Conservation (phyloP, 2,797 vertebrate genomes). For the Galago senegalensis region DNA sequence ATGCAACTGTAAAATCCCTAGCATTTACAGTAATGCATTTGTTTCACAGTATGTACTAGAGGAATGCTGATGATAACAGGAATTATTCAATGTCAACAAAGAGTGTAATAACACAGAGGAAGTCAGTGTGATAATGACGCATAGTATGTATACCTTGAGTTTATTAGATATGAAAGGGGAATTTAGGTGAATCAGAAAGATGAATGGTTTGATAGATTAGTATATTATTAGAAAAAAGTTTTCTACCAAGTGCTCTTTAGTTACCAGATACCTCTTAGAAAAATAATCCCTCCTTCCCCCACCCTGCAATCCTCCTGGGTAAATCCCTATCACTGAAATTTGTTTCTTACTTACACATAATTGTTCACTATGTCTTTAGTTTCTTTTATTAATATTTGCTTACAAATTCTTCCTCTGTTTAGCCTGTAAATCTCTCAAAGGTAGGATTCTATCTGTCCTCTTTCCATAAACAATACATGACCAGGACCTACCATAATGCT, state of each 20-base stretch:
- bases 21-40: not conserved
- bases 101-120: not conserved
- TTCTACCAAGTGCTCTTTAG: not conserved
- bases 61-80: not conserved
- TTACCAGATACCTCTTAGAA: not conserved
- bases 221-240: not conserved
- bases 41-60: not conserved
- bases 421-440: not conserved
- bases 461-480: not conserved
- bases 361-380: not conserved
- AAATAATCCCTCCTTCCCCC: not conserved
- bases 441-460: not conserved
- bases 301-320: not conserved
- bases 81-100: constrained; percentile 1
- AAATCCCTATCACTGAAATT: not conserved
- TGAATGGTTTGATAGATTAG: not conserved
- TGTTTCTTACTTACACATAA: not conserved
- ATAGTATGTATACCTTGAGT: not conserved
- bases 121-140: not conserved
- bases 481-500: not conserved
- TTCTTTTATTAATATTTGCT: not conserved
- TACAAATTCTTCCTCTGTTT: not conserved
- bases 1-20: not conserved
- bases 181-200: not conserved
- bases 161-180: not conserved